phyloP scores from a whole-genome alignment of 2,797 vertebrate genomes.

The Falco peregrinus region DNA sequence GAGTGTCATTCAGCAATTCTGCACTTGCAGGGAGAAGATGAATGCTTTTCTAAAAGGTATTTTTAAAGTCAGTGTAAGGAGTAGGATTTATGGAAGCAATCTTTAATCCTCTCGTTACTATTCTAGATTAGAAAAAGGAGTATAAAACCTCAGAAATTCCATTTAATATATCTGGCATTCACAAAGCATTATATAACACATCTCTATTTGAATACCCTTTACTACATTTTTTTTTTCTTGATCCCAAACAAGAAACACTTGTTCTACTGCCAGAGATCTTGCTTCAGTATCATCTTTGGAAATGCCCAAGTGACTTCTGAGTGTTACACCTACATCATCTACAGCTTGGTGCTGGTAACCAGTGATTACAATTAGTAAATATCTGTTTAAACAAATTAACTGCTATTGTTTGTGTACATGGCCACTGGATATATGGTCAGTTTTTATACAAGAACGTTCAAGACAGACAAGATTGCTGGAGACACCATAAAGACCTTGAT shows the following conservation, averaged over 20 bases:
- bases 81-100: constrained; percentile 27
- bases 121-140: constrained; percentile 26
- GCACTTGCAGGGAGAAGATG: not conserved
- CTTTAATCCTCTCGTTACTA: constrained; percentile 40
- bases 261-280: not conserved
- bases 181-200: constrained; percentile 1
- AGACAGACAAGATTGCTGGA: not conserved
- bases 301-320: not conserved
- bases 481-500: not conserved
- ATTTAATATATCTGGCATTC: constrained; percentile 12
- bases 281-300: not conserved
- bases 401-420: fast-evolving
- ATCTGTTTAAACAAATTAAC: not conserved
- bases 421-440: not conserved
- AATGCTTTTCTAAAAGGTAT: constrained; percentile 6
- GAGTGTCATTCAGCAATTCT: not conserved
- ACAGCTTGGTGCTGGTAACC: not conserved
- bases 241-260: not conserved
- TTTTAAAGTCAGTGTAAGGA: constrained; percentile 20
- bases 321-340: not conserved
- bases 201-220: not conserved
- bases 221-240: not conserved
- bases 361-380: not conserved
- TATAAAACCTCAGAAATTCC: constrained; percentile 15
- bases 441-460: not conserved